A percentile compares a stretch with the other conserved stretches of the same genome.
Evolutionary conservation across 1,140 invertebrate species (phyloP).

Genomic region (Cydia strobilella): DNA sequence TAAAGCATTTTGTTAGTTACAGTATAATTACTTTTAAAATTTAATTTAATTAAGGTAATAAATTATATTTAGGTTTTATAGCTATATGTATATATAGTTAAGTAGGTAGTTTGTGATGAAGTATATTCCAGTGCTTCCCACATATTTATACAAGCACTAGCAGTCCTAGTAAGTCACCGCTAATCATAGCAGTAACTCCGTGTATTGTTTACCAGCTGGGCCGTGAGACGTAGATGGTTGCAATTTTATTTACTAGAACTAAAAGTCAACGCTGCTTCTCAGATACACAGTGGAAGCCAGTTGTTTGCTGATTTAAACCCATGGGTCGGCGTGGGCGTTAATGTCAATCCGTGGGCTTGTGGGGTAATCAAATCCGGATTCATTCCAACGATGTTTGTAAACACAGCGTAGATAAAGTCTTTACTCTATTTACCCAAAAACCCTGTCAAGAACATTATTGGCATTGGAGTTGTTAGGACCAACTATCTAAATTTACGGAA

Average conservation of each 20-base stretch:
- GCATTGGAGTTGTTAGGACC: too few species aligned
- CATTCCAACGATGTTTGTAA: slow-evolving; percentile 12
- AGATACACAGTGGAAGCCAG: slow-evolving; percentile 57
- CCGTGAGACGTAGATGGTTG: background rate
- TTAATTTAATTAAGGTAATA: too few species aligned
- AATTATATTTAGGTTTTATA: too few species aligned
- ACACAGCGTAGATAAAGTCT: background rate
- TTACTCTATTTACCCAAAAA: background rate
- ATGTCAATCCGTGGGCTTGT: slow-evolving; percentile 36
- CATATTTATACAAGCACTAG: background rate
- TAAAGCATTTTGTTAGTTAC: too few species aligned
- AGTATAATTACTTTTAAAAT: too few species aligned
- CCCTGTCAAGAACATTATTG: background rate
- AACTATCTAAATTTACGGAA: too few species aligned
- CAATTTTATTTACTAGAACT: background rate
- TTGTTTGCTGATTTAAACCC: slow-evolving; percentile 64
- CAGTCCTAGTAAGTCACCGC: background rate
- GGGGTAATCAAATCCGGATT: slow-evolving; percentile 19
- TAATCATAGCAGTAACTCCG: background rate
- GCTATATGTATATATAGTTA: too few species aligned
- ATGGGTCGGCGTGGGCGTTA: slow-evolving; percentile 57
- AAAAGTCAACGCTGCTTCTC: slow-evolving; percentile 9
- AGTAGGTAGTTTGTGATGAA: too few species aligned
- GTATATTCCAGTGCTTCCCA: too few species aligned
- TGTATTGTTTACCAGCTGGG: slow-evolving; percentile 8